Evolutionary conservation across 2,113 vertebrate species (phyloP).

Genomic region (Channa maculata): DNA sequence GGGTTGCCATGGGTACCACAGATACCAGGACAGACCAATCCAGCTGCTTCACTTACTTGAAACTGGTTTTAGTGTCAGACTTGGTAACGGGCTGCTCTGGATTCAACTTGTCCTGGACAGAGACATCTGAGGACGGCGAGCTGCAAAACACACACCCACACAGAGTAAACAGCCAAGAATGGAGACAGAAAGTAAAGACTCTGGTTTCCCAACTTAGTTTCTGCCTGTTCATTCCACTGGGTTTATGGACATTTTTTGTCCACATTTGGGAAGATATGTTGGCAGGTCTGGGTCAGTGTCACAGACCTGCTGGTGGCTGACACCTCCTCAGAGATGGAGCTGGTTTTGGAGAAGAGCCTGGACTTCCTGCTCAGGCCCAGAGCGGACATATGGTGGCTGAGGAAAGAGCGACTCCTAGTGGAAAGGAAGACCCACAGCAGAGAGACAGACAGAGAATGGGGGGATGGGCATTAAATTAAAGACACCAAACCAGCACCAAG

Average conservation of each 20-base stretch:
- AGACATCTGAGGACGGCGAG: slow-evolving; percentile 62
- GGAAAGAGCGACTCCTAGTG: slow-evolving; percentile 83
- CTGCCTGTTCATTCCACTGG: too few species aligned
- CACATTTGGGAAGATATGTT: too few species aligned
- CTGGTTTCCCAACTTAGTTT: too few species aligned
- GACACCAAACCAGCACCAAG: slow-evolving; percentile 18
- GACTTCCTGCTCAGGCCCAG: slow-evolving; percentile 81
- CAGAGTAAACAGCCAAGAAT: slow-evolving; percentile 28
- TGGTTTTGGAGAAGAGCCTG: slow-evolving; percentile 79
- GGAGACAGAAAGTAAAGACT: neutral
- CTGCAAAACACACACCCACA: slow-evolving; percentile 66
- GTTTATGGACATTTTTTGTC: too few species aligned
- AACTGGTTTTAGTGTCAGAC: slow-evolving; percentile 80
- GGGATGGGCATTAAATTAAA: neutral
- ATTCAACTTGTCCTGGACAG: slow-evolving; percentile 37
- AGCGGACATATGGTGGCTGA: slow-evolving; percentile 83
- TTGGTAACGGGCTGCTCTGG: slow-evolving; percentile 50
- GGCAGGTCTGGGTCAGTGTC: slow-evolving; percentile 5
- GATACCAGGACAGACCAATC: neutral
- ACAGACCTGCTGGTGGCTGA: slow-evolving; percentile 78
- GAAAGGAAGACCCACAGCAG: slow-evolving; percentile 10
- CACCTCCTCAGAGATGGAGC: slow-evolving; percentile 76
- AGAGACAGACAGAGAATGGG: slow-evolving; percentile 8
- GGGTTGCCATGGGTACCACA: neutral
- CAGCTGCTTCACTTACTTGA: slow-evolving; percentile 86